Conservation (phyloP, 2,888 invertebrate genomes). For the Tetheella fluctuosa region DNA sequence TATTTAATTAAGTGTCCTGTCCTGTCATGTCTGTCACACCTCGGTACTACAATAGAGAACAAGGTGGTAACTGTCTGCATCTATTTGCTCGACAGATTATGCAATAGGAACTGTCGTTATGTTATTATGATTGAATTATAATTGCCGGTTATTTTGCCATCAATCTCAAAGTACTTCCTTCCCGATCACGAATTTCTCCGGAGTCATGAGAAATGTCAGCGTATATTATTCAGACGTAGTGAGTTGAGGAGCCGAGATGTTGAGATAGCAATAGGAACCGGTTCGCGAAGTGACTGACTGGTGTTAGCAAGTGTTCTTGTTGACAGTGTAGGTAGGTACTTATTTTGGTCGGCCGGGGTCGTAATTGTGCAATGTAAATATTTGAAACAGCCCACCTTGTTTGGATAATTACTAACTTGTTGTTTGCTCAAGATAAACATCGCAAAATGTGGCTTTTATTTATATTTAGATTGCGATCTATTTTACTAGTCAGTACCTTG, state of each 20-base stretch:
- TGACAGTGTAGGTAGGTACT: constrained; percentile 47
- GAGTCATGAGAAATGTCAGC: constrained; percentile 71
- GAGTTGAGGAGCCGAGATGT: constrained; percentile 45
- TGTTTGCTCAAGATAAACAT: constrained; percentile 55
- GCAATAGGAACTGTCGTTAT: constrained; percentile 59
- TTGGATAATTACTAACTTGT: constrained; percentile 51
- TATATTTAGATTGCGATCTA: constrained; percentile 17
- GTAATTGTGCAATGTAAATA: constrained; percentile 66
- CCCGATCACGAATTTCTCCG: constrained; percentile 68
- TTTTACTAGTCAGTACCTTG: constrained; percentile 12
- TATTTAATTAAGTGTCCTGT: constrained; percentile 58
- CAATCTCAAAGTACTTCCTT: constrained; percentile 61
- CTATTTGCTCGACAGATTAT: constrained; percentile 44
- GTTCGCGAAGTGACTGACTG: constrained; percentile 49
- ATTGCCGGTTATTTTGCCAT: constrained; percentile 61
- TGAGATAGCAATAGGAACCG: constrained; percentile 52
- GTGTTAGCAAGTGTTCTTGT: constrained; percentile 48
- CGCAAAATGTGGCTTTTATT: constrained; percentile 34
- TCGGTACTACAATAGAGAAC: constrained; percentile 46
- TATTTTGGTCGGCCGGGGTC: constrained; percentile 49
- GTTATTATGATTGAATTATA: constrained; percentile 60
- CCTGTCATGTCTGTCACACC: constrained; percentile 56
- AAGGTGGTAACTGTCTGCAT: constrained; percentile 44
- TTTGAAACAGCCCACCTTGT: constrained; percentile 53
- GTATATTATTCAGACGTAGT: constrained; percentile 46